A percentile compares a stretch with the other conserved stretches of the same genome.
phyloP scores from a whole-genome alignment of 2,797 vertebrate genomes.

The Craterocephalus amniculus region DNA sequence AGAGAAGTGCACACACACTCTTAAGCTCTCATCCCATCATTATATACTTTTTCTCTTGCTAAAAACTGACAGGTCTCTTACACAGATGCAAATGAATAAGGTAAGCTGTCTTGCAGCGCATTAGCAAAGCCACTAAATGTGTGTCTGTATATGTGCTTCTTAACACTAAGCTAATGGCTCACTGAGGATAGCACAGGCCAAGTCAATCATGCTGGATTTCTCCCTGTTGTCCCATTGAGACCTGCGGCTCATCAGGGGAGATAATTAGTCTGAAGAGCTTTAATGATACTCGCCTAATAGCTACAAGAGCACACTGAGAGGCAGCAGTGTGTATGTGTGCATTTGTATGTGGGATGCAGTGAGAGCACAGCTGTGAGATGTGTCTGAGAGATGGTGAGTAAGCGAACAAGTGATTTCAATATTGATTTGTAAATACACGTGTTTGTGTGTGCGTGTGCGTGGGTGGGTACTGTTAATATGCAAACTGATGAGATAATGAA shows the following conservation, averaged over 20 bases:
- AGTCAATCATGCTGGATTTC: slow-evolving; percentile 69
- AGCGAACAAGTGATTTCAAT: slow-evolving; percentile 54
- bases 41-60: slow-evolving; percentile 15
- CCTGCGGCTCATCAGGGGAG: slow-evolving; percentile 70
- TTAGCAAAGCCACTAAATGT: slow-evolving; percentile 25
- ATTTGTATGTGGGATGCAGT: slow-evolving; percentile 24
- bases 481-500: slow-evolving; percentile 45
- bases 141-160: slow-evolving; percentile 15
- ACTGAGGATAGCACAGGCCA: slow-evolving; percentile 48
- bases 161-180: slow-evolving; percentile 50
- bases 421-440: slow-evolving; percentile 45
- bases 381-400: slow-evolving; percentile 21
- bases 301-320: slow-evolving; percentile 58
- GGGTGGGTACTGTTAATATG: slow-evolving; percentile 26
- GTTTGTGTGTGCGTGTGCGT: slow-evolving; percentile 24
- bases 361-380: slow-evolving; percentile 36
- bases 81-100: slow-evolving; percentile 57
- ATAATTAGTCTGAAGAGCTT: slow-evolving; percentile 78
- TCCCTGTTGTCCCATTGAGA: slow-evolving; percentile 66
- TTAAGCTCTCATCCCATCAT: slow-evolving; percentile 23
- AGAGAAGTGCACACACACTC: slow-evolving; percentile 31
- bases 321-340: slow-evolving; percentile 26
- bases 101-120: slow-evolving; percentile 35
- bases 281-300: slow-evolving; percentile 74
- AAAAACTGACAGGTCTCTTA: slow-evolving; percentile 57